Evolutionary conservation across 2,888 invertebrate genomes (phyloP).

Genomic region (Chloroclysta siterata): DNA sequence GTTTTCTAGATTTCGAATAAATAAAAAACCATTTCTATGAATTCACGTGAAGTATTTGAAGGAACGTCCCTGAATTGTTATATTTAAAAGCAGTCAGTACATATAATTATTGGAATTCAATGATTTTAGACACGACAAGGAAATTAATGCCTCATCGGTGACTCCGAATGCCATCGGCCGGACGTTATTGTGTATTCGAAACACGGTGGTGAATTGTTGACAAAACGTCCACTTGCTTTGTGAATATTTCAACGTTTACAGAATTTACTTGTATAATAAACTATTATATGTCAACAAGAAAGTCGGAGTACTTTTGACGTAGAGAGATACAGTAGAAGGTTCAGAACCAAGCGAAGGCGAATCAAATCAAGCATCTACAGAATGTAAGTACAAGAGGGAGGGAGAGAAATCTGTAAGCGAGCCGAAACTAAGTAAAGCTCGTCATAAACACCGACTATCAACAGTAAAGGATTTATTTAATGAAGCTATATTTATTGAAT

Average conservation of each 20-base stretch:
- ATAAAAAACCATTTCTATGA: not conserved
- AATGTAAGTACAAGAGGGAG: not conserved
- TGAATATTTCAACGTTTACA: constrained; percentile 27
- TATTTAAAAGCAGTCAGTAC: not conserved
- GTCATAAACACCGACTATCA: too few species aligned
- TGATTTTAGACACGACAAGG: constrained; percentile 12
- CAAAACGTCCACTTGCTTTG: constrained; percentile 53
- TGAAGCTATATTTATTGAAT: too few species aligned
- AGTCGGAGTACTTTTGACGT: not conserved
- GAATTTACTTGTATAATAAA: constrained; percentile 17
- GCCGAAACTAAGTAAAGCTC: too few species aligned
- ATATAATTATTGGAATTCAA: constrained; percentile 7
- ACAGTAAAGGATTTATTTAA: too few species aligned
- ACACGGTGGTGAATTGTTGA: constrained; percentile 56
- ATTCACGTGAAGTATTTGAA: not conserved
- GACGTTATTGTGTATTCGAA: constrained; percentile 62
- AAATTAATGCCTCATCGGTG: constrained; percentile 38
- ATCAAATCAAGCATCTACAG: not conserved
- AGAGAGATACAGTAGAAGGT: not conserved
- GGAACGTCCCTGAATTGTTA: not conserved
- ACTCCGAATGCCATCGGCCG: constrained; percentile 49
- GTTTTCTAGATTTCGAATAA: too few species aligned
- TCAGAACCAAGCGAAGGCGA: not conserved
- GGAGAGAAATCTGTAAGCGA: too few species aligned
- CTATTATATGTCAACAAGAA: constrained; percentile 1